Evolutionary conservation across 2,797 vertebrate species (phyloP).

Genomic region (Lerista edwardsae): DNA sequence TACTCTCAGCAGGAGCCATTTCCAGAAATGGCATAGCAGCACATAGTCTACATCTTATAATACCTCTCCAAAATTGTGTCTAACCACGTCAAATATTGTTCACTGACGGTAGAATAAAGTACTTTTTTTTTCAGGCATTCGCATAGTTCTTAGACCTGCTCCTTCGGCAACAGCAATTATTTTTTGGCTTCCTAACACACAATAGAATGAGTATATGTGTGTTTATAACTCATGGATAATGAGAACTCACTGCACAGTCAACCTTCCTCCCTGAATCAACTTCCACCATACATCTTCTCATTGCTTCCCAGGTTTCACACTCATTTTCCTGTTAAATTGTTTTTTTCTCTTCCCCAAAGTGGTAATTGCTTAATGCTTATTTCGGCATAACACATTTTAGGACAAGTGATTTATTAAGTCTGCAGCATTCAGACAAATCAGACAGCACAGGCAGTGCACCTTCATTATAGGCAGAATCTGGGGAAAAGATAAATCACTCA

Average conservation of each 20-base stretch:
- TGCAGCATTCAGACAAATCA: not conserved
- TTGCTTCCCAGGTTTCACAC: not conserved
- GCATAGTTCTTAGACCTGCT: not conserved
- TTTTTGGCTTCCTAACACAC: constrained; percentile 7
- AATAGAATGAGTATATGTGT: constrained; percentile 14
- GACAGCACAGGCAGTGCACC: not conserved
- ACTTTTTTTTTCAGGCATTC: not conserved
- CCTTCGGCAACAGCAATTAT: constrained; percentile 7
- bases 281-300: not conserved
- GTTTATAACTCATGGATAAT: constrained; percentile 31
- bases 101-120: no score
- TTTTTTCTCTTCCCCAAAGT: not conserved
- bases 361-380: not conserved
- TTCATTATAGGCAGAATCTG: not conserved
- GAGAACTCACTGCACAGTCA: constrained; percentile 13
- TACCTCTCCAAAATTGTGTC: no score
- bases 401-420: not conserved
- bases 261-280: constrained; percentile 15
- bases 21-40: not conserved
- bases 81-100: no score
- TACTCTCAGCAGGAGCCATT: not conserved
- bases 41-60: not conserved
- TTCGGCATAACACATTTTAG: not conserved
- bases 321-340: not conserved
- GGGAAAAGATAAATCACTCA: not conserved